Evolutionary conservation across 2,113 vertebrate species (phyloP).

Genomic region (Halichoeres trimaculatus): DNA sequence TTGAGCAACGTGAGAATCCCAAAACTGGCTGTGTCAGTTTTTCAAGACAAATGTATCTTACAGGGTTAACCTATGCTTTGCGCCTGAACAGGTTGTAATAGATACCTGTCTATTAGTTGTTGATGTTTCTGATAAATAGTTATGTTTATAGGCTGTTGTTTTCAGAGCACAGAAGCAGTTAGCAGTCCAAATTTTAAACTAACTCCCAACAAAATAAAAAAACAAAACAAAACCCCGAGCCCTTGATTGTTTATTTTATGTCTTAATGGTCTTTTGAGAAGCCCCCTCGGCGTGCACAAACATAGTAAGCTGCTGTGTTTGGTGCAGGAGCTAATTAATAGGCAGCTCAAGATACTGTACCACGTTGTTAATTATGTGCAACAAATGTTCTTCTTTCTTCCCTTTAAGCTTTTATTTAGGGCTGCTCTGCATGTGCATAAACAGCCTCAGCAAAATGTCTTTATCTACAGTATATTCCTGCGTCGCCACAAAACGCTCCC

Average conservation of each 20-base stretch:
- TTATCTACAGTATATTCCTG: conserved; percentile 2
- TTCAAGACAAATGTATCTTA: too few species aligned
- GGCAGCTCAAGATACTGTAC: conserved; percentile 19
- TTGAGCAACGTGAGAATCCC: not conserved
- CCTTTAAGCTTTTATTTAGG: conserved; percentile 43
- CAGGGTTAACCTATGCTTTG: too few species aligned
- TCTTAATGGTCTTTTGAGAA: conserved; percentile 10
- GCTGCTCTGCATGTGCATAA: conserved; percentile 20
- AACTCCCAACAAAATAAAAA: not conserved
- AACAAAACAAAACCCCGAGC: not conserved
- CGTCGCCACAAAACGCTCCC: conserved; percentile 1
- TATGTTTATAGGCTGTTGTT: conserved; percentile 15
- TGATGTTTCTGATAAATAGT: not conserved
- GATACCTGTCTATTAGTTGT: not conserved
- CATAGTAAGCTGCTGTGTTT: conserved; percentile 26
- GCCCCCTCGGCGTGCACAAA: not conserved
- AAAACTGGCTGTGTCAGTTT: not conserved
- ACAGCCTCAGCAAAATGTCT: conserved; percentile 10
- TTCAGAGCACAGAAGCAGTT: not conserved
- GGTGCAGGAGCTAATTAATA: conserved; percentile 48
- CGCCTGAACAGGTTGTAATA: too few species aligned
- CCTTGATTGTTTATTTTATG: conserved; percentile 23
- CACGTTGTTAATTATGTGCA: conserved; percentile 50
- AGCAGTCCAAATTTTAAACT: conserved; percentile 5
- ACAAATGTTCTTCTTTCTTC: conserved; percentile 11